Percentiles rank a stretch among this genome's conserved stretches.
Evolutionary conservation across 2,888 invertebrate genomes (phyloP).

Genomic region (Drosophila borealis): DNA sequence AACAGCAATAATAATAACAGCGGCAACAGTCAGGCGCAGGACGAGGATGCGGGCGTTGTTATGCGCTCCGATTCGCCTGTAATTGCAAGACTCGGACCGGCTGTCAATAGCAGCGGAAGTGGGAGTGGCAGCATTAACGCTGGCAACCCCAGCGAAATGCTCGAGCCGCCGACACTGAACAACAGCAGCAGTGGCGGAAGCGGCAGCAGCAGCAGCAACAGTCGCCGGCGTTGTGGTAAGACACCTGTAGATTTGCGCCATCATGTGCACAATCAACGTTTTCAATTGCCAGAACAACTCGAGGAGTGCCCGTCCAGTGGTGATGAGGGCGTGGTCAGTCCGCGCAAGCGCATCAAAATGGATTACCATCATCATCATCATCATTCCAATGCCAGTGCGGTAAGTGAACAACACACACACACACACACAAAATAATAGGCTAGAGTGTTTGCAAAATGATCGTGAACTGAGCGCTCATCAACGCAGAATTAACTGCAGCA

Average conservation of each 20-base stretch:
- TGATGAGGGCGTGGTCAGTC: slow-evolving; percentile 88
- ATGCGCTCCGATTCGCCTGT: slow-evolving; percentile 82
- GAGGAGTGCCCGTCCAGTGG: slow-evolving; percentile 90
- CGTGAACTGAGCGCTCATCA: not conserved
- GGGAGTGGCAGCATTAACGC: slow-evolving; percentile 41
- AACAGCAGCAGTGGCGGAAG: slow-evolving; percentile 21
- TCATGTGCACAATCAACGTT: slow-evolving; percentile 89
- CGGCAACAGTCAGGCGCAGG: slow-evolving; percentile 87
- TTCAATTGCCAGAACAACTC: slow-evolving; percentile 89
- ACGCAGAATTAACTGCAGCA: too few relatives aligned
- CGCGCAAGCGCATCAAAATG: slow-evolving; percentile 89
- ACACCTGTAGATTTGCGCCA: slow-evolving; percentile 86
- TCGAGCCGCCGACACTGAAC: slow-evolving; percentile 68
- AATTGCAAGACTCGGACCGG: slow-evolving; percentile 80
- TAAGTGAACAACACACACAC: slow-evolving; percentile 58
- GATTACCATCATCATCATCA: slow-evolving; percentile 86
- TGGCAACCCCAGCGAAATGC: slow-evolving; percentile 58
- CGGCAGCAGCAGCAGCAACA: slow-evolving; percentile 32
- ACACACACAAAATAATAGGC: too few relatives aligned
- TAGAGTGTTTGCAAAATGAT: not conserved
- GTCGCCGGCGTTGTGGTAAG: slow-evolving; percentile 85
- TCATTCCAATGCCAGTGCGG: slow-evolving; percentile 83
- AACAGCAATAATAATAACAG: slow-evolving; percentile 2
- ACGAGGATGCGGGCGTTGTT: slow-evolving; percentile 85
- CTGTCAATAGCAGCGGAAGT: slow-evolving; percentile 71